Evolutionary conservation across 2,797 vertebrate genomes (phyloP).

Genomic region (Argyrosomus regius): DNA sequence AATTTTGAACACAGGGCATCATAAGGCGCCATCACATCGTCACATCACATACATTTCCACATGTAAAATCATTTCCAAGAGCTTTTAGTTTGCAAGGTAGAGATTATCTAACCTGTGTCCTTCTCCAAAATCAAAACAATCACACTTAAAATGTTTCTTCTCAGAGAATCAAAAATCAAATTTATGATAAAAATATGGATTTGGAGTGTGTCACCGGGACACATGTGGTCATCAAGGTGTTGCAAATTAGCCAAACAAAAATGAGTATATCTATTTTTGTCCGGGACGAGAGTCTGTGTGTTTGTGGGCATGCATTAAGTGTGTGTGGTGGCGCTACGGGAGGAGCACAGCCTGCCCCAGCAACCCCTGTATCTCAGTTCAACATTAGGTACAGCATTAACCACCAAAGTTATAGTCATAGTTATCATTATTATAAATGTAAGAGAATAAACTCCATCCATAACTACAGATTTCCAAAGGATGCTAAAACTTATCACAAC

Average conservation of each 20-base stretch:
- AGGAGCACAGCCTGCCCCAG: background rate
- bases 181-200: background rate
- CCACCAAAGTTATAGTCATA: background rate
- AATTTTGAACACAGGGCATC: background rate
- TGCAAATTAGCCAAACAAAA: background rate
- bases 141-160: background rate
- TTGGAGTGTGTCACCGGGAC: background rate
- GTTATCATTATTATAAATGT: background rate
- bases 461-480: background rate
- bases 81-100: background rate
- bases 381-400: background rate
- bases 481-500: background rate
- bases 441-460: background rate
- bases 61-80: background rate
- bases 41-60: background rate
- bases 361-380: background rate
- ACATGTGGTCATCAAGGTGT: background rate
- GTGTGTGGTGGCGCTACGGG: background rate
- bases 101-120: background rate
- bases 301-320: background rate
- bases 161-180: background rate
- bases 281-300: background rate
- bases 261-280: background rate
- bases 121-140: background rate
- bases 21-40: background rate